A percentile compares a stretch with the other conserved stretches of the same genome.
These are phyloP conservation scores for Ptychadena robeensis DNA, from an alignment of 2,797 vertebrate genomes.

Conservation along the genomic window DNA sequence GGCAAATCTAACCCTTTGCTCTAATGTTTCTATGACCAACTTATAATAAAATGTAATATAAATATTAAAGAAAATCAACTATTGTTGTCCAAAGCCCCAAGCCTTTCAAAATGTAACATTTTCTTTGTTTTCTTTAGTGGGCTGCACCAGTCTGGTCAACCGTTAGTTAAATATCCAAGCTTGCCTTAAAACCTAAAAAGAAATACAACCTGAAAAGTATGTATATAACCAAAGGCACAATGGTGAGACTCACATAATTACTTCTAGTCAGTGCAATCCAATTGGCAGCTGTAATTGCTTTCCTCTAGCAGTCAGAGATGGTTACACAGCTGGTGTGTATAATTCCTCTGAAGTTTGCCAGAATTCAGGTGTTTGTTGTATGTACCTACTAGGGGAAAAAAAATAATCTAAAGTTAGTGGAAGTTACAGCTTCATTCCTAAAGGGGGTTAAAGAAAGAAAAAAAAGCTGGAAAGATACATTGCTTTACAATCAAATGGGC, in stretches of 20 bases:
- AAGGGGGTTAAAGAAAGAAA: slow-evolving; percentile 20
- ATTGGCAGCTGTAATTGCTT: slow-evolving; percentile 56
- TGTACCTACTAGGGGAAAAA: slow-evolving; percentile 34
- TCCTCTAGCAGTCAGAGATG: slow-evolving; percentile 53
- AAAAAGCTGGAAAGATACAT: slow-evolving; percentile 19
- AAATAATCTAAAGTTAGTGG: slow-evolving; percentile 46
- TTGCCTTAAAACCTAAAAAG: slow-evolving; percentile 35
- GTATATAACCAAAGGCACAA: slow-evolving; percentile 55
- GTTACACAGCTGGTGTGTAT: slow-evolving; percentile 58
- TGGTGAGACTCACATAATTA: slow-evolving; percentile 52
- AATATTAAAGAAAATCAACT: background rate
- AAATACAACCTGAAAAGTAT: slow-evolving; percentile 52
- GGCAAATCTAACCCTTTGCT: too few species aligned
- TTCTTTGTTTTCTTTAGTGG: background rate
- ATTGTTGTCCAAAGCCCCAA: background rate
- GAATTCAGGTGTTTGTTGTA: slow-evolving; percentile 54
- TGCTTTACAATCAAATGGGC: slow-evolving; percentile 26
- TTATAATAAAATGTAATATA: too few species aligned
- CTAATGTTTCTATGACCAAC: too few species aligned
- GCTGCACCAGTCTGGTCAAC: background rate
- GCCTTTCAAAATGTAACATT: background rate
- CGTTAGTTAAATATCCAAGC: slow-evolving; percentile 31
- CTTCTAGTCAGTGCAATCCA: slow-evolving; percentile 56
- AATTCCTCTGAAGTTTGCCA: slow-evolving; percentile 56
- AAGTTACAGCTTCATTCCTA: slow-evolving; percentile 38